phyloP scores from a whole-genome alignment of 2,888 invertebrate species.

The Nomada lathburiana region DNA sequence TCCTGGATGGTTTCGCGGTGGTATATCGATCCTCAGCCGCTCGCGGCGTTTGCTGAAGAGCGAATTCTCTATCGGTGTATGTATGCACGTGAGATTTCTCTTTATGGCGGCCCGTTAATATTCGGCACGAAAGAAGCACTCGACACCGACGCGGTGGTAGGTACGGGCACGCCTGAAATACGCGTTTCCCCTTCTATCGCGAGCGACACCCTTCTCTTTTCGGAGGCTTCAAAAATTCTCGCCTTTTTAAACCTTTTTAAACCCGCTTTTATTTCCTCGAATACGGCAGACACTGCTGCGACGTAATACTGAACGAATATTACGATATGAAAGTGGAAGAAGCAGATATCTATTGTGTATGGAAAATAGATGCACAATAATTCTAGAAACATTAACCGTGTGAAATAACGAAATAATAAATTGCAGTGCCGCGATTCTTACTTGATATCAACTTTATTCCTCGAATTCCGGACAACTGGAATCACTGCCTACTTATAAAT shows the following conservation, averaged over 20 bases:
- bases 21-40: slow-evolving; percentile 52
- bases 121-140: slow-evolving; percentile 50
- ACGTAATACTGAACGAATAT: too few species aligned
- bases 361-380: neutral
- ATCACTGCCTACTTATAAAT: too few species aligned
- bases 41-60: slow-evolving; percentile 15
- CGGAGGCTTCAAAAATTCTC: neutral
- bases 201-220: neutral
- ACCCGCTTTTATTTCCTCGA: too few species aligned
- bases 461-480: too few species aligned
- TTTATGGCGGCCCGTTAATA: slow-evolving; percentile 46
- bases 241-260: too few species aligned
- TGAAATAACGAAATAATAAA: too few species aligned
- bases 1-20: slow-evolving; percentile 26
- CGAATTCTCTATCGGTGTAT: slow-evolving; percentile 33
- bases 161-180: slow-evolving; percentile 29
- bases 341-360: neutral
- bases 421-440: neutral
- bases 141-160: slow-evolving; percentile 33
- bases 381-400: neutral
- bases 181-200: slow-evolving; percentile 4
- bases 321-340: neutral
- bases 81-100: slow-evolving; percentile 26
- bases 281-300: too few species aligned
- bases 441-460: too few species aligned